Base-by-base conservation (phyloP, 2,797 vertebrate species). In the Cynodonichthys magdalenae region DNA sequence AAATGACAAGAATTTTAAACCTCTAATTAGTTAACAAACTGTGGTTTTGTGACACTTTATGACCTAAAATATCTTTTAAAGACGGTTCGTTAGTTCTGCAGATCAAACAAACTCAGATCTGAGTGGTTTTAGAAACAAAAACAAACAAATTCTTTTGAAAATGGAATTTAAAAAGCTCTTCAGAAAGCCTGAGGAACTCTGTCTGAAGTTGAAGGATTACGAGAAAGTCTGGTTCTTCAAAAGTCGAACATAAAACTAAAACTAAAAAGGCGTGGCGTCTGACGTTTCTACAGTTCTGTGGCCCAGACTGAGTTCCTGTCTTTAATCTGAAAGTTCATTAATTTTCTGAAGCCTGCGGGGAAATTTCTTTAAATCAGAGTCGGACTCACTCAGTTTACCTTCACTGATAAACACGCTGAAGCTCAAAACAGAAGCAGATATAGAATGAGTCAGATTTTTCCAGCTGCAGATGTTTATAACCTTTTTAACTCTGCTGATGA, bases 401-500 rank as follows among this genome's bases (percentile, higher is more conserved):
- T 74, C 65, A 68, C 60, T 74, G 63, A 68, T 59, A 28, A 53
- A 78, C 9, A 63, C 47, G 61, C 47, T 49, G 59, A 59, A 17
- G 20, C 63, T 73, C 60, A 74, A 66, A 79, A 61, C 63, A 53
- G 45, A 34, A 34, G 7, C 31, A 1, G 31, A 8, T 34, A 8
- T 24, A 24, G 2, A 24, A 24, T n/a, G n/a, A n/a, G n/a, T n/a
- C n/a, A 24, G 24, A 24, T 24, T 24, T 2, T 24, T 24, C 2
- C 71, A 69, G 68, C 52, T 53, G 56, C 65, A 49, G 45, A 66
- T 62, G 24, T 53, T 64, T 31, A 69, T 36, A 24, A 31, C n/a
- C 7, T 15, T 15, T 60, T 47, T 2, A 28, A 50, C 52, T 24
- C 6, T 29, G 12, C 15, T 49, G 36, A 29, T 50, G 27, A 68